Evolutionary conservation across 92 coral and sea anemone species (phyloP), one percentile per base, ranked within the genome.

Genomic region (Zoanthus sociatus): DNA sequence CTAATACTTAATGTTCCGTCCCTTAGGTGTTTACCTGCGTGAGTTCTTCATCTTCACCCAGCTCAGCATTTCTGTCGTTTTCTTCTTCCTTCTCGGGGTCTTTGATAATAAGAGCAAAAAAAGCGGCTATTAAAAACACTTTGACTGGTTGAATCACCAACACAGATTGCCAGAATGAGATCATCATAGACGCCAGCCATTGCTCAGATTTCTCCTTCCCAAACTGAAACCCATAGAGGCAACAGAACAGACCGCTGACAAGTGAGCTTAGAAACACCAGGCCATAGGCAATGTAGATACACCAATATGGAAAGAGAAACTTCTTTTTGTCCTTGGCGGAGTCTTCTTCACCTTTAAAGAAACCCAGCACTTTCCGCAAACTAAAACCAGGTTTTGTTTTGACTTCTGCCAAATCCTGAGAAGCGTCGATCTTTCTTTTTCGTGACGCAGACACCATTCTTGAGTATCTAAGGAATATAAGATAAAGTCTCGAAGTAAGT

Each of bases 1-100:
- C n/a, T 15, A 15, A 14, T 16, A 14, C 21, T 61, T 18, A 4
- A 26, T 26, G 26, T 26, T 26, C 26, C 26, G 26, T 26, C 26
- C 26, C 17, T 58, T 18, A 58, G 7, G 69, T 60, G 46, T 18
- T 76, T 21, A 83, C 87, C 79, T 89, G 89, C 30, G 84, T 26
- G 76, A 84, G 84, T 51, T 89, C 89, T 84, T 89, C 92, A 37
- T 89, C 92, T 15, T 72, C 68, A 46, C 77, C 84, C 42, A 89
- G 67, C 53, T 84, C 85, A 20, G 73, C 47, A 20, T 61, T 55
- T 14, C 66, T 88, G 2, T 89, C 76, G 53, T 93, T 90, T 60
- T 95, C 93, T 9, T 96, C 98, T 48, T 96, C 98, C 87, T 96
- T 96, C 46, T 96, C 93, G 7, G 98, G 98, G 55, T 96, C 98